These are phyloP conservation scores for Theropithecus gelada DNA, from an alignment of 2,113 vertebrate species.

Conservation along the genomic window DNA sequence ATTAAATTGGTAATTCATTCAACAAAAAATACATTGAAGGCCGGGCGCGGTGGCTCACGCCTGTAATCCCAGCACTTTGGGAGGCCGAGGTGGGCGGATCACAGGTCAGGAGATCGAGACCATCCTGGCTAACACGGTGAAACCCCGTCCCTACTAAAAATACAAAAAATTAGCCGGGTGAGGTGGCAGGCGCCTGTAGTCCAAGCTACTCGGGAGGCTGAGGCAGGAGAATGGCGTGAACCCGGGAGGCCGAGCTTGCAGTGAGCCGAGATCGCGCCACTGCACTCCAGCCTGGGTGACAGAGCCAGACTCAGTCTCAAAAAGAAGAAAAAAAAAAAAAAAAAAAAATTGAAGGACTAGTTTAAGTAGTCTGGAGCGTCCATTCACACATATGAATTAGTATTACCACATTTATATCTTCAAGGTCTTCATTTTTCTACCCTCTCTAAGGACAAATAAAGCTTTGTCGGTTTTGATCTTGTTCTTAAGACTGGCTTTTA, in stretches of 20 bases:
- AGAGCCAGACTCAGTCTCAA: too few relatives aligned
- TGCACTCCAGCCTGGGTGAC: too few relatives aligned
- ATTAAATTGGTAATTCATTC: not conserved
- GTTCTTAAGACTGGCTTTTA: not conserved
- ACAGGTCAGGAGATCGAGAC: too few relatives aligned
- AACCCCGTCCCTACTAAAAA: too few relatives aligned
- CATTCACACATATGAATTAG: not conserved
- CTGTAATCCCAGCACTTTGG: too few relatives aligned
- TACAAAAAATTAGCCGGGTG: too few relatives aligned
- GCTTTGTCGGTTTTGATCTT: not conserved
- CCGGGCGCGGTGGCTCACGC: fast-evolving
- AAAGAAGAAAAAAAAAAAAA: not conserved
- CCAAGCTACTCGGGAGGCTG: fast-evolving
- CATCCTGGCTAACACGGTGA: too few relatives aligned
- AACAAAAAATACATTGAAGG: not conserved
- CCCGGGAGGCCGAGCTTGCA: too few relatives aligned
- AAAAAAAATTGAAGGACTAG: not conserved
- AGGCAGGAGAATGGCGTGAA: too few relatives aligned
- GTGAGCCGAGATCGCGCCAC: fast-evolving
- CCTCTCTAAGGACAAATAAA: not conserved
- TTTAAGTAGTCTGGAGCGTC: not conserved
- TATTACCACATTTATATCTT: not conserved
- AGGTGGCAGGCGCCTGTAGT: too few relatives aligned
- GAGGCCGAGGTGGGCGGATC: fast-evolving
- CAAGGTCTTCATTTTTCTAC: not conserved